Evolutionary conservation across 2,113 vertebrate species (phyloP), one percentile per base, ranked within the genome.

Genomic region (Pterocles burchelli): DNA sequence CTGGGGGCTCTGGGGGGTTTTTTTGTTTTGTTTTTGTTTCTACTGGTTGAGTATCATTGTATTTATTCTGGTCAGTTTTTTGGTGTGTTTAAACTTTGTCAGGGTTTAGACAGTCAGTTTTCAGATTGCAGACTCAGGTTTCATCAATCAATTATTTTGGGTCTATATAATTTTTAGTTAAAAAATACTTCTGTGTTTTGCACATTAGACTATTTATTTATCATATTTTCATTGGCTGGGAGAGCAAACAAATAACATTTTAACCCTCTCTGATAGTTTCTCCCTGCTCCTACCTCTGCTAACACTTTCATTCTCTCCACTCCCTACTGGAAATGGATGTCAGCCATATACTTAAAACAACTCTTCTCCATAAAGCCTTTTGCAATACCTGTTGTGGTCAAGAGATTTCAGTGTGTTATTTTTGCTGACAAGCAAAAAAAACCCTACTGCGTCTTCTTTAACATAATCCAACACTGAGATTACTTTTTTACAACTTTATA

Each of bases 41-140:
- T 70, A n/a, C 17, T 2, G 5, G 12, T 7, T 75, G 20, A 5
- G 2, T 73, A 33, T 52, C 1, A 7, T 7, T 48, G 10, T 15
- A 51, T 79, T 88, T 76, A 3, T 62, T 62, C 8, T 71, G 15
- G 22, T 67, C 33, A 55, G 15, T 51, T 18, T 78, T 85, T 58
- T 62, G 26, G 3, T 1, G 1, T 78, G 33, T 80, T 78, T 76
- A 65, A 79, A 68, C 11, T 68, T 57, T 58, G 17, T 36, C 4
- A 13, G 3, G 1, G 2, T 48, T 88, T 76, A 68, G 24, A n/a
- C 3, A 41, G 19, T 26, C 67, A 55, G 43, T 88, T 63, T 43
- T 17, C 9, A 65, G 43, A n/a, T 48, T 72, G 11, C 12, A 88
- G 41, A 36, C 11, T 52, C 24, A 41, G 2, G 2, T 82, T 87